phyloP scores from a whole-genome alignment of 2,797 vertebrate genomes.

The Echiichthys vipera region DNA sequence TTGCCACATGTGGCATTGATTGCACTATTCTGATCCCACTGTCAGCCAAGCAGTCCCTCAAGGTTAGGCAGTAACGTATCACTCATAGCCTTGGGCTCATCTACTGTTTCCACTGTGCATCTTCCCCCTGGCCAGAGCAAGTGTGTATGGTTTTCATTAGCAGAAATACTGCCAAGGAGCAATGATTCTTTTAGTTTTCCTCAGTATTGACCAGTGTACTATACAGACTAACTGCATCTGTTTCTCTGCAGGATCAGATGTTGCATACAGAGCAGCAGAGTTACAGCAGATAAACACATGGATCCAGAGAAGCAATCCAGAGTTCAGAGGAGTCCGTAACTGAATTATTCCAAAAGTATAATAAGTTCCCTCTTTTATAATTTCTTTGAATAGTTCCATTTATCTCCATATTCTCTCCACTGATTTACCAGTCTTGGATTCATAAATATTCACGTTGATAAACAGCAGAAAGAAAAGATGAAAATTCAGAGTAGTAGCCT shows the following conservation, averaged over 20 bases:
- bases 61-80: constrained; percentile 73
- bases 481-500: neutral
- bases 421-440: constrained; percentile 5
- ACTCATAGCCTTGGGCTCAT: constrained; percentile 65
- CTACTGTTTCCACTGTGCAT: constrained; percentile 78
- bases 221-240: constrained; percentile 42
- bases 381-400: constrained; percentile 6
- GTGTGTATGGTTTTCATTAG: constrained; percentile 78
- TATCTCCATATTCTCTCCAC: neutral
- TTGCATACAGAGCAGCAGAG: constrained; percentile 37
- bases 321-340: constrained; percentile 4
- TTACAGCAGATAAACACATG: constrained; percentile 18
- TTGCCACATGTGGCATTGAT: constrained; percentile 75
- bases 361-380: neutral
- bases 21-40: constrained; percentile 69
- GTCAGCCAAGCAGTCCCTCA: constrained; percentile 69
- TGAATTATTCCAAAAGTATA: constrained; percentile 2
- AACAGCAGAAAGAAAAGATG: neutral
- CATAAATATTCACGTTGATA: constrained; percentile 38
- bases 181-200: constrained; percentile 57
- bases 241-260: constrained; percentile 29
- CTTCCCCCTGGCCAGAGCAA: constrained; percentile 51
- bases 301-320: constrained; percentile 12
- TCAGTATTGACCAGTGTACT: constrained; percentile 43
- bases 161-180: constrained; percentile 57